These are phyloP conservation scores for Phalanger gymnotis DNA, from an alignment of 2,797 vertebrate species.

Conservation along the genomic window DNA sequence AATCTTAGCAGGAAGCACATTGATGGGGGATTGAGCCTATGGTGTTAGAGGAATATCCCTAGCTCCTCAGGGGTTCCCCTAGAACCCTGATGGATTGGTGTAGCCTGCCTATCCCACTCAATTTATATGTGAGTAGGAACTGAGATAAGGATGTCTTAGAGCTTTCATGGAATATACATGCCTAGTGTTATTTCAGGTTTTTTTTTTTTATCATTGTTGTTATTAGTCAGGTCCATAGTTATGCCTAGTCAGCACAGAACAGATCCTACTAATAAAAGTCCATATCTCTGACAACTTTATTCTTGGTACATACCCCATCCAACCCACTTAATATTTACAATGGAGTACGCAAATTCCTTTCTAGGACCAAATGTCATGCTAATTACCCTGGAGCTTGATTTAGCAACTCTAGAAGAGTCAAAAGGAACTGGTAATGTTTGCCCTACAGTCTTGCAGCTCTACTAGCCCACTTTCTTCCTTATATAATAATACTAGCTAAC, in stretches of 20 bases:
- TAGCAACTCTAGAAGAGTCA: background rate
- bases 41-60: background rate
- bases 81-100: background rate
- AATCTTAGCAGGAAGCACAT: background rate
- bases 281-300: background rate
- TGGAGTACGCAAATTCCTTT: background rate
- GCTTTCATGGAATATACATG: background rate
- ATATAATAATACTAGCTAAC: background rate
- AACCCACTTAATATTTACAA: background rate
- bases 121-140: background rate
- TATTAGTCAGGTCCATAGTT: background rate
- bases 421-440: background rate
- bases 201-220: background rate
- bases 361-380: background rate
- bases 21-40: background rate
- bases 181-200: background rate
- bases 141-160: background rate
- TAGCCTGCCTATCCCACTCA: background rate
- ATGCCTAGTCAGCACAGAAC: background rate
- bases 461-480: background rate
- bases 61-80: background rate
- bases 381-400: background rate
- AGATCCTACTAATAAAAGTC: background rate
- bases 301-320: background rate
- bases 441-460: background rate